These are phyloP conservation scores for Dolomedes plantarius DNA, from an alignment of 2,888 invertebrate species.

Conservation along the genomic window DNA sequence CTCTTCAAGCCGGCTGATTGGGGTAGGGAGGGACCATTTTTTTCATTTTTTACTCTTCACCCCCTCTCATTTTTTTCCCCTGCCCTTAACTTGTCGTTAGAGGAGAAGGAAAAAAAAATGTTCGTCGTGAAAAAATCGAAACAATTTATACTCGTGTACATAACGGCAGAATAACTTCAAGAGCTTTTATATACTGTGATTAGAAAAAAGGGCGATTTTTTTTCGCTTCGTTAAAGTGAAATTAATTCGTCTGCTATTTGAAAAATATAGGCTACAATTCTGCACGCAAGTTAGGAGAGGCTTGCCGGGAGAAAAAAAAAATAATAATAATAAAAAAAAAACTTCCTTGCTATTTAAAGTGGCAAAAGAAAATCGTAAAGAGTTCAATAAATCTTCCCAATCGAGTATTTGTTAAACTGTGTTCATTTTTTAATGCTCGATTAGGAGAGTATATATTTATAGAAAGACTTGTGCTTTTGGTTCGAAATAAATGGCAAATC, in stretches of 20 bases:
- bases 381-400: constrained; percentile 67
- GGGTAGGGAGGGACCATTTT: constrained; percentile 50
- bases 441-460: constrained; percentile 60
- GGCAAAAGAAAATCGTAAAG: constrained; percentile 64
- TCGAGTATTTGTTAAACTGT: constrained; percentile 64
- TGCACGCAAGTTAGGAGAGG: constrained; percentile 51
- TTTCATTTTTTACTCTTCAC: constrained; percentile 7
- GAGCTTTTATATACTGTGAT: constrained; percentile 69
- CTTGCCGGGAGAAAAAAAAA: constrained; percentile 17
- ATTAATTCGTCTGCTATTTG: constrained; percentile 69
- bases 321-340: constrained; percentile 49
- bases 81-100: constrained; percentile 61
- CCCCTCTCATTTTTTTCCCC: constrained; percentile 49
- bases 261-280: constrained; percentile 69
- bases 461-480: constrained; percentile 13
- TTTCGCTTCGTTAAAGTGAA: constrained; percentile 69
- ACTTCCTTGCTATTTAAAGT: constrained; percentile 47
- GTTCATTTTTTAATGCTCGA: constrained; percentile 68
- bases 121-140: constrained; percentile 53
- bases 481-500: constrained; percentile 4
- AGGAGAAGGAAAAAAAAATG: constrained; percentile 28
- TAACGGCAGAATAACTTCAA: constrained; percentile 69
- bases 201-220: constrained; percentile 34
- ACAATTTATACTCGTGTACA: constrained; percentile 70
- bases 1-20: constrained; percentile 51